Conservation (phyloP, 2,888 invertebrate genomes). For the Andricus quercusramuli region DNA sequence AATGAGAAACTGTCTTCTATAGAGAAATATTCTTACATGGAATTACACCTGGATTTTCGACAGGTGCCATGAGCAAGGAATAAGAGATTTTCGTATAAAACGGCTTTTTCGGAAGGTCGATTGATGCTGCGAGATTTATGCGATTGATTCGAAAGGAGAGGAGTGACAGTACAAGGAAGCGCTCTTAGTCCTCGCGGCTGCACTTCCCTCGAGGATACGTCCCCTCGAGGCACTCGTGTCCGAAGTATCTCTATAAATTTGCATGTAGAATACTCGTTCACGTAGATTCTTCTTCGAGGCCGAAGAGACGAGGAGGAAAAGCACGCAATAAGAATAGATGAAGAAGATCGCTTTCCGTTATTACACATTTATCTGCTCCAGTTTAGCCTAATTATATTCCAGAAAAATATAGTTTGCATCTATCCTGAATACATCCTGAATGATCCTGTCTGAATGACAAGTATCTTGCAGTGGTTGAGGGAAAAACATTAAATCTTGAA, state of each 20-base stretch:
- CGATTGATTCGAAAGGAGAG: constrained; percentile 77
- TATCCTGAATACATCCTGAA: no score
- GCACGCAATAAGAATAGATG: constrained; percentile 45
- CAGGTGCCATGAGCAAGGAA: constrained; percentile 48
- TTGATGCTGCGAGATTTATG: constrained; percentile 75
- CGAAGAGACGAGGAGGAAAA: constrained; percentile 50
- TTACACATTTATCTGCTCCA: constrained; percentile 35
- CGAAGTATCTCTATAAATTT: constrained; percentile 79
- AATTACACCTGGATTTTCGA: constrained; percentile 18
- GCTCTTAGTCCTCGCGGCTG: constrained; percentile 77
- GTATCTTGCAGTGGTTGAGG: background rate
- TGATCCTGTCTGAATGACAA: background rate
- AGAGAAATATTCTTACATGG: constrained; percentile 41
- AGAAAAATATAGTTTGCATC: background rate
- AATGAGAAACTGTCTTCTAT: background rate
- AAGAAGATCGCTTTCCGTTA: constrained; percentile 43
- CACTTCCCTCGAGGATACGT: constrained; percentile 72
- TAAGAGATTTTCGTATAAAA: constrained; percentile 51
- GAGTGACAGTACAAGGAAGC: constrained; percentile 79
- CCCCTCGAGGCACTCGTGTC: constrained; percentile 68
- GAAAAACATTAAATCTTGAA: background rate
- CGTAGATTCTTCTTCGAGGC: constrained; percentile 51
- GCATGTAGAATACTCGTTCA: constrained; percentile 77
- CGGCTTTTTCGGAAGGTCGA: constrained; percentile 58
- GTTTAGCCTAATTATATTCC: background rate